These are phyloP conservation scores for Polypedilum pembai DNA, from an alignment of 1,140 invertebrate species.

Conservation along the genomic window DNA sequence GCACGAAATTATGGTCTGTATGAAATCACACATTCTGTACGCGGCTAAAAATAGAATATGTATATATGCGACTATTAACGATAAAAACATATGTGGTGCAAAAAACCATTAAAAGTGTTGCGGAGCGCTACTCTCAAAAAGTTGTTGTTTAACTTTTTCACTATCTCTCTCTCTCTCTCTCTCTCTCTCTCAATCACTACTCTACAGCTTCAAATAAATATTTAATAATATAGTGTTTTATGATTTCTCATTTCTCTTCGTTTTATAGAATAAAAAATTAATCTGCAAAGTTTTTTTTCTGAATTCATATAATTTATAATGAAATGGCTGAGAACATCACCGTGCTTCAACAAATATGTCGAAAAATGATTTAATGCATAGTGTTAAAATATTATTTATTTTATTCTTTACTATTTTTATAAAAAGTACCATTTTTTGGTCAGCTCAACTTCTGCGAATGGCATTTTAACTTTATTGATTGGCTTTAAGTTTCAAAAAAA, in stretches of 20 bases:
- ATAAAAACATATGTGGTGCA: constrained; percentile 12
- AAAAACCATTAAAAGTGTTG: not conserved
- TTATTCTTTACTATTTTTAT: not conserved
- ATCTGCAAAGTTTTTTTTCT: not conserved
- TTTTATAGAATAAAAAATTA: not conserved
- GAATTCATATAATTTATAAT: not conserved
- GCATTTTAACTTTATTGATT: not conserved
- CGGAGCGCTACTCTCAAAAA: not conserved
- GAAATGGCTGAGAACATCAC: not conserved
- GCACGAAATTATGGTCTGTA: not conserved
- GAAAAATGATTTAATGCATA: not conserved
- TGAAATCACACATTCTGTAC: not conserved
- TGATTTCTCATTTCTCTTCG: not conserved
- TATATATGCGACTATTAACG: constrained; percentile 5
- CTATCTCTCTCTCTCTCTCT: too few species aligned
- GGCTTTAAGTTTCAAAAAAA: not conserved
- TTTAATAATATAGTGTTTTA: not conserved
- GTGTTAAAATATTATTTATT: not conserved
- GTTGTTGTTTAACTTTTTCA: not conserved
- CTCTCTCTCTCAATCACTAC: too few species aligned
- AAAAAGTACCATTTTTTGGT: not conserved
- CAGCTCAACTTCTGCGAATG: not conserved
- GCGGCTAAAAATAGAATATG: not conserved
- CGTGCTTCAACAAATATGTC: not conserved
- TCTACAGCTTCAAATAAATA: not conserved